These are phyloP conservation scores for Sorex fumeus DNA, from an alignment of 2,113 vertebrate species.

Conservation along the genomic window DNA sequence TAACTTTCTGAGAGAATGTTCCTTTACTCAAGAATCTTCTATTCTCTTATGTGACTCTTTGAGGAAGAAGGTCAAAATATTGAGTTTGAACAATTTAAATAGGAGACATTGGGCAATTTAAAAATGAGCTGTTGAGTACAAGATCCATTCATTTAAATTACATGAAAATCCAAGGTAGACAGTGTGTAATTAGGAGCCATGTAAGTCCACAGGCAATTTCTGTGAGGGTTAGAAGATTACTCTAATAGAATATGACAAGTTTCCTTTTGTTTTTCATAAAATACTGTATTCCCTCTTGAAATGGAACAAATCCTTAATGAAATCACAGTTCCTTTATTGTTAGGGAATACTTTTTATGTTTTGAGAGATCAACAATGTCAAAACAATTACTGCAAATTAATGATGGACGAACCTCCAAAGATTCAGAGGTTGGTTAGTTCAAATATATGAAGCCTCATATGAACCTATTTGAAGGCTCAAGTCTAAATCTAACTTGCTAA, in stretches of 20 bases:
- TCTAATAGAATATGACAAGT: constrained; percentile 84
- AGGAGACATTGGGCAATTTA: constrained; percentile 79
- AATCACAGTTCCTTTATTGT: constrained; percentile 77
- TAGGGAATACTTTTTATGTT: constrained; percentile 69
- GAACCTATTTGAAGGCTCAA: constrained; percentile 20
- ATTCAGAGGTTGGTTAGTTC: constrained; percentile 61
- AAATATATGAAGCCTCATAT: constrained; percentile 38
- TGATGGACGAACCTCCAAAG: constrained; percentile 66
- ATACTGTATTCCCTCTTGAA: constrained; percentile 79
- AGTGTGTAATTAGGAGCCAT: constrained; percentile 75
- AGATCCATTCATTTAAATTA: constrained; percentile 86
- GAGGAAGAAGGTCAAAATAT: constrained; percentile 78
- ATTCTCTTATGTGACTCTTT: constrained; percentile 69
- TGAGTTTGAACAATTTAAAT: constrained; percentile 81
- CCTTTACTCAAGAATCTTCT: constrained; percentile 52
- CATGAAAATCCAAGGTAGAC: constrained; percentile 76
- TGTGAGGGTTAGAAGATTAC: constrained; percentile 70
- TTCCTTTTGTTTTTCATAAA: constrained; percentile 84
- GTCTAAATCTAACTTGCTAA: constrained; percentile 59
- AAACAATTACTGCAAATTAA: constrained; percentile 79
- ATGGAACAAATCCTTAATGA: constrained; percentile 78
- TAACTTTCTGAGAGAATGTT: constrained; percentile 57
- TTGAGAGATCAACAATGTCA: constrained; percentile 77
- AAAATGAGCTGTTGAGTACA: constrained; percentile 76
- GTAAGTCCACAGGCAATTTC: constrained; percentile 76